phyloP scores from a whole-genome alignment of 2,113 vertebrate species.

The Gnathonemus echidnorhynchus region DNA sequence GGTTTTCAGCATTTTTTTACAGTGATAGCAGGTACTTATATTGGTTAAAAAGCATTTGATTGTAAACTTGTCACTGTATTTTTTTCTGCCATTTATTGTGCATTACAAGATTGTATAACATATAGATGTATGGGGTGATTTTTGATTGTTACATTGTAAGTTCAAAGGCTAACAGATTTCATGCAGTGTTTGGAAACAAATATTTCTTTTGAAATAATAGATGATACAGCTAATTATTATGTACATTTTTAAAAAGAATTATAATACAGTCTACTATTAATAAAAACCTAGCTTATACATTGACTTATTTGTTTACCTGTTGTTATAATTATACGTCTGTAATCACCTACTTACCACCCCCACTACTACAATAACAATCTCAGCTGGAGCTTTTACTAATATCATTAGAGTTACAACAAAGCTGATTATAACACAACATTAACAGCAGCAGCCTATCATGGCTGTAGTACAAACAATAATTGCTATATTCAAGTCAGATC shows the following conservation, averaged over 20 bases:
- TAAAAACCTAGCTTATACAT: background rate
- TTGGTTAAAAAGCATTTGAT: background rate
- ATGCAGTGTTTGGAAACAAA: background rate
- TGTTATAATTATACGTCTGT: background rate
- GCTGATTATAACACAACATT: background rate
- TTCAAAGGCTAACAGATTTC: background rate
- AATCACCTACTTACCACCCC: background rate
- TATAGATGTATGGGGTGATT: background rate
- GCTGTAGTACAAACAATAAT: background rate
- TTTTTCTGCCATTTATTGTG: background rate
- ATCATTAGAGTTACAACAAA: background rate
- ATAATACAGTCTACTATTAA: background rate
- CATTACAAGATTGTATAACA: background rate
- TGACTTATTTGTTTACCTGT: background rate
- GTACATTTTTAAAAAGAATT: background rate
- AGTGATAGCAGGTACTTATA: background rate
- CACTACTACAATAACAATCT: slow-evolving; percentile 1
- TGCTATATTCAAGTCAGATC: slow-evolving; percentile 16
- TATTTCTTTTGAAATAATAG: background rate
- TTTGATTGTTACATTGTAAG: background rate
- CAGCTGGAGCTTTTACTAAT: background rate
- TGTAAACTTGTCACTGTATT: background rate
- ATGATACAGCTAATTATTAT: background rate
- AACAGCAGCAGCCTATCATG: background rate
- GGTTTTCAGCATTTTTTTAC: background rate